Base-by-base conservation (phyloP, 2,888 invertebrate genomes). In the Eupithecia tripunctaria region DNA sequence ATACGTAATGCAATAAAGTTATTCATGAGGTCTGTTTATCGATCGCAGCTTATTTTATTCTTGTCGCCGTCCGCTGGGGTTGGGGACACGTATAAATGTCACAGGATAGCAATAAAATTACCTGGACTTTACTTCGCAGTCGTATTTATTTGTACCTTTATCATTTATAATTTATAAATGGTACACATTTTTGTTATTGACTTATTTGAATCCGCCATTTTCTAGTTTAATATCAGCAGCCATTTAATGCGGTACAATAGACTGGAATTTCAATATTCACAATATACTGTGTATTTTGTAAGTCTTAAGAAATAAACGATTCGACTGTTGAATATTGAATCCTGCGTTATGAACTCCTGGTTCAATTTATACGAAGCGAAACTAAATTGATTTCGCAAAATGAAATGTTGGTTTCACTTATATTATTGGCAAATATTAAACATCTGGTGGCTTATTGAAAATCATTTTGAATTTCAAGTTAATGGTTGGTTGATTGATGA, bases 11-110 rank as follows among this genome's bases (percentile, higher is more conserved):
- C 88, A 88, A 89, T 90, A 90, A 90, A 88, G 85, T 86, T 92
- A 91, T 91, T 91, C 91, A 91, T 91, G 91, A 91, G 91, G 87
- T 66, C 62, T 88, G 87, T 88, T 90, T 89, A 89, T 89, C 85
- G 86, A 71, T 71, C 68, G 60, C 5, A 29, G 38, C 25, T 60
- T 64, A 43, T 67, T 70, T 67, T 67, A 70, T 67, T 63, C 66
- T 62, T 25, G 68, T 68, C 68, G 68, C 5, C 67, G 65, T 71
- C 68, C 70, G 25, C 47, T 41, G 60, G 32, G 67, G 64, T 38
- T 60, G 64, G 25, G 70, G 63, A 62, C 51, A 41, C 73, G 68
- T 59, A 59, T 64, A 70, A 70, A 41, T 29, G 59, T 59, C 59
- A 38, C 60, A 60, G 21, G 36, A 64, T 64, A 25, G 25, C 38